These are phyloP conservation scores for Camponotus floridanus DNA, from an alignment of 1,140 invertebrate genomes.

Conservation along the genomic window DNA sequence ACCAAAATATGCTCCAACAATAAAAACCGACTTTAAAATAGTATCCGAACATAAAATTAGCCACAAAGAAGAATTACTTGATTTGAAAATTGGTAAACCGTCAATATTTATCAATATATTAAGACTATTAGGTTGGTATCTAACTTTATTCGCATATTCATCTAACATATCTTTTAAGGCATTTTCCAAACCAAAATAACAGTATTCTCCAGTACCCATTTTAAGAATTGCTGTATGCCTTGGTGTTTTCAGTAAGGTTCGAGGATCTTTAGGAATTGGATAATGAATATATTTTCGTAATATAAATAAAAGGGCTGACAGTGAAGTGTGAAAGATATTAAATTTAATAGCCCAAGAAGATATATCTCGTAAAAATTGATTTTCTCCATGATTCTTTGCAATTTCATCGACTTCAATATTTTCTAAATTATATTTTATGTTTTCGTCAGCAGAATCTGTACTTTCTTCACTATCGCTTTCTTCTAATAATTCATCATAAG, in stretches of 20 bases:
- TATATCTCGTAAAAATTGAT: background rate
- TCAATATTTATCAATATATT: constrained; percentile 20
- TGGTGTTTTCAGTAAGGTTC: background rate
- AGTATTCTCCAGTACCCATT: background rate
- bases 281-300: background rate
- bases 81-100: background rate
- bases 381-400: background rate
- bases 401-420: background rate
- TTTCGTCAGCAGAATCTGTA: no score
- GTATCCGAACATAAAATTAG: constrained; percentile 15
- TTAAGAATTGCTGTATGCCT: background rate
- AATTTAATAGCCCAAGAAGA: constrained; percentile 17
- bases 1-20: constrained; percentile 1
- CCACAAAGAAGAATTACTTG: constrained; percentile 3
- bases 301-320: background rate
- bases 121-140: background rate
- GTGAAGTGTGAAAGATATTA: background rate
- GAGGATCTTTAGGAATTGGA: background rate
- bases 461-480: no score
- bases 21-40: constrained; percentile 15
- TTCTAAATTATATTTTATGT: no score
- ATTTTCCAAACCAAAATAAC: constrained; percentile 13
- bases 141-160: background rate
- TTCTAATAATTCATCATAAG: no score
- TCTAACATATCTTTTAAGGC: constrained; percentile 3